A percentile compares a stretch with the other conserved stretches of the same genome.
phyloP scores from a whole-genome alignment of 2,888 invertebrate species.

The Macrostomum cliftonense region DNA sequence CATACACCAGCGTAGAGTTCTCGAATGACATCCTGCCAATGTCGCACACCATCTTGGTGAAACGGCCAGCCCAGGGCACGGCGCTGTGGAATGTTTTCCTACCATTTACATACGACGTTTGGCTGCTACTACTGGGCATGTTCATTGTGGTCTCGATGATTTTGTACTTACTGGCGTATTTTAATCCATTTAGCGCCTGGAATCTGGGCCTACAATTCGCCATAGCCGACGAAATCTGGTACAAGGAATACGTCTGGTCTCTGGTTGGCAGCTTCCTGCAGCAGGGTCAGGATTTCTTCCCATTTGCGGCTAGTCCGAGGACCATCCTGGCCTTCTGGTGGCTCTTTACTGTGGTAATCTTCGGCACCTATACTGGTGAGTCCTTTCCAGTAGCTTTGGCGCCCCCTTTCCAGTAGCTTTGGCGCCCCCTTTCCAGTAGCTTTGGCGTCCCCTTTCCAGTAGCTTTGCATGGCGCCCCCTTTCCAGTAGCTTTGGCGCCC shows the following conservation, averaged over 20 bases:
- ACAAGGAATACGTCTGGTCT: neutral
- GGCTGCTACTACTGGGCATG: neutral
- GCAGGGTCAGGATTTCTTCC: neutral
- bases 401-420: too few species aligned
- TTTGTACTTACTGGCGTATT: neutral
- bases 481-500: too few species aligned
- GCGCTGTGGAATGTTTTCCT: too few species aligned
- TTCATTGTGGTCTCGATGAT: neutral
- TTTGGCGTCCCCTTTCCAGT: too few species aligned
- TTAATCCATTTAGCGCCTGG: neutral
- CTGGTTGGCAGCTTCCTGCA: neutral
- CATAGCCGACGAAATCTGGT: neutral
- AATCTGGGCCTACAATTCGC: neutral
- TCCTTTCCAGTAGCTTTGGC: too few species aligned
- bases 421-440: too few species aligned
- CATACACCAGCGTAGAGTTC: too few species aligned
- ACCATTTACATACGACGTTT: neutral
- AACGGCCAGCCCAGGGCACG: too few species aligned
- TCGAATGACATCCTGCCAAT: too few species aligned
- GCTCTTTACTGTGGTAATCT: neutral
- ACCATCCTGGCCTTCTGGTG: constrained; percentile 1
- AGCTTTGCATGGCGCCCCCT: too few species aligned
- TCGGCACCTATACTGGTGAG: neutral
- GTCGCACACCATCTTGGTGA: too few species aligned
- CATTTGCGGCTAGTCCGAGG: neutral